Base-by-base conservation (phyloP, 2,888 invertebrate genomes). In the Hoplodrina blanda region DNA sequence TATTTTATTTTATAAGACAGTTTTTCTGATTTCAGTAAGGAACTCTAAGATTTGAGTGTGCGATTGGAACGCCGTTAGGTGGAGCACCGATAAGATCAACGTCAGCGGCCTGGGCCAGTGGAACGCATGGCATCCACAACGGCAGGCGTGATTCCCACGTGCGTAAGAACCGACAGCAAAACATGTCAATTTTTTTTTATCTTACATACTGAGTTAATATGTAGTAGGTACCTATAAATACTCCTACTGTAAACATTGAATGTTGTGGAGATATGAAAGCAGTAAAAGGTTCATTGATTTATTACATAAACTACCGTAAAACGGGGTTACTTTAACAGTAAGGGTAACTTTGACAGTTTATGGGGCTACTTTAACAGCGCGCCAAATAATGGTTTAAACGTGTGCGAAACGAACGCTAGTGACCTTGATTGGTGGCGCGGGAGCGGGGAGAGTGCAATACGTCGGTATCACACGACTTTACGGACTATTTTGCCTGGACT, bases 101-200 rank as follows among this genome's bases (percentile, higher is more conserved):
- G 61, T 53, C 57, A 53, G 20, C 68, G 52, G 65, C 67, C 53
- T 41, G 50, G 61, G 62, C 19, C 69, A 79, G 65, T 72, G 20
- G 67, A 56, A 69, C 81, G 87, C 88, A 87, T 88, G 88, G 73
- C 65, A 76, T 65, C 62, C 87, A 88, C 83, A 82, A 67, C 46
- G 63, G 55, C 54, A 57, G 20, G 86, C 88, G 88, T 89, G 88
- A 89, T 88, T 50, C 41, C 78, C 85, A 84, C 89, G 88, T 85
- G 87, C 71, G 66, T 60, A 56, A 30, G 64, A 37, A 76, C 55
- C 65, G 70, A 62, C 69, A 73, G 71, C 73, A 72, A 73, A 82
- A 73, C 54, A 76, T 19, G n/a, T 62, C 55, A 15, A 54, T 41
- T 62, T 62, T 67, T 82, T 78, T 64, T 82, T 73, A 78, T 82